These are phyloP conservation scores for Cabera pusaria DNA, from an alignment of 2,888 invertebrate genomes.

Conservation along the genomic window DNA sequence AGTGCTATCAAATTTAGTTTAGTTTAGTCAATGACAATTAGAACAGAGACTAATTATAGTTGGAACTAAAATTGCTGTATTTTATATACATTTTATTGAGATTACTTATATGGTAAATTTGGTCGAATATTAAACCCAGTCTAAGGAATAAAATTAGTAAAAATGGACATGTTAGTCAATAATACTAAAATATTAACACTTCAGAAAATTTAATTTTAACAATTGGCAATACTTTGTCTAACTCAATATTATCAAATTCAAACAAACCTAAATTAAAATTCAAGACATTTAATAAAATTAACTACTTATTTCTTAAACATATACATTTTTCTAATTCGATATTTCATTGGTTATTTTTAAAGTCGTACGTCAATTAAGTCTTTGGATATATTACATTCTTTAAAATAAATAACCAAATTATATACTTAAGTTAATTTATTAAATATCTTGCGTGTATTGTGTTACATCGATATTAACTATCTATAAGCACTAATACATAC, in stretches of 20 bases:
- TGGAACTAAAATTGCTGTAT: too few relatives aligned
- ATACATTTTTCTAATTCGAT: too few relatives aligned
- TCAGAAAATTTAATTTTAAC: conserved; percentile 38
- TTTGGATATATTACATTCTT: too few relatives aligned
- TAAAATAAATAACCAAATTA: too few relatives aligned
- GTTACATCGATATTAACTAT: conserved; percentile 1
- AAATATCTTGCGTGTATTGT: conserved; percentile 7
- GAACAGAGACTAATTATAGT: too few relatives aligned
- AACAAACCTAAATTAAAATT: conserved; percentile 15
- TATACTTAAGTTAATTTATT: conserved; percentile 12
- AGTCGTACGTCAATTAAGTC: neutral
- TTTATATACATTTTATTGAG: too few relatives aligned
- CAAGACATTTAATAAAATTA: conserved; percentile 16
- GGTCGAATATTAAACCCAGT: too few relatives aligned
- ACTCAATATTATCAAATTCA: conserved; percentile 19
- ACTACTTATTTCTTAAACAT: too few relatives aligned
- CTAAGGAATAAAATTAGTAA: conserved; percentile 30
- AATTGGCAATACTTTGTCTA: conserved; percentile 38
- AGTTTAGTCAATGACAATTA: too few relatives aligned
- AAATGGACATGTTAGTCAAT: conserved; percentile 32
- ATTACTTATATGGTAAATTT: too few relatives aligned
- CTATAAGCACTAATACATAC: conserved; percentile 10
- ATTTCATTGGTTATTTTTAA: too few relatives aligned
- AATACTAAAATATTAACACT: conserved; percentile 24
- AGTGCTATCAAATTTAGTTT: too few relatives aligned